Percentiles rank a stretch among this genome's conserved stretches.
Conservation (phyloP, 2,888 invertebrate species). For the Ernsta delagoae region DNA sequence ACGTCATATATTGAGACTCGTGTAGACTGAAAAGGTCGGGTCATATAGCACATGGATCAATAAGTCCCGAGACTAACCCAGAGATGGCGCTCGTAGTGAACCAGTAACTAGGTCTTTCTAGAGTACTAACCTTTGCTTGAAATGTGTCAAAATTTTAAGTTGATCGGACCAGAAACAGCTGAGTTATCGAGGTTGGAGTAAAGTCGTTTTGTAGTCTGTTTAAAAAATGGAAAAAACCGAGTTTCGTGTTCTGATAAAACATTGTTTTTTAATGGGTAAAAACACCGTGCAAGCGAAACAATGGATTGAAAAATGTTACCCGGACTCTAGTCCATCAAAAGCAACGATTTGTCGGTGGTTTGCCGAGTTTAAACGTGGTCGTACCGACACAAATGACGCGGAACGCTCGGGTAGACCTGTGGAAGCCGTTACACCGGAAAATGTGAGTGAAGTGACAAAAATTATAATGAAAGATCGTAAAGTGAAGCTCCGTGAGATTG, state of each 20-base stretch:
- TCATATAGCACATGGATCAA: too few species aligned
- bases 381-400: neutral
- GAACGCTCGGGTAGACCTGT: neutral
- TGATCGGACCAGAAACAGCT: too few species aligned
- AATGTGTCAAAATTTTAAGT: too few species aligned
- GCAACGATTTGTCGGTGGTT: neutral
- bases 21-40: too few species aligned
- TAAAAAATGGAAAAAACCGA: neutral
- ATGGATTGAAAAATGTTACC: neutral
- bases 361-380: neutral
- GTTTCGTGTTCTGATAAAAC: neutral
- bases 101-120: too few species aligned
- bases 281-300: neutral
- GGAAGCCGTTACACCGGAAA: neutral
- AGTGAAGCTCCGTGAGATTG: constrained; percentile 12
- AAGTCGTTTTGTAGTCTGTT: too few species aligned
- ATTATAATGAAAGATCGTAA: constrained; percentile 1
- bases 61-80: too few species aligned
- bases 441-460: neutral
- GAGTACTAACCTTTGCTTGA: too few species aligned
- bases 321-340: neutral
- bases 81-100: too few species aligned
- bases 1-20: too few species aligned
- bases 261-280: neutral
- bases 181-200: too few species aligned